Conservation (phyloP, 2,113 vertebrate species). For the Parus major region DNA sequence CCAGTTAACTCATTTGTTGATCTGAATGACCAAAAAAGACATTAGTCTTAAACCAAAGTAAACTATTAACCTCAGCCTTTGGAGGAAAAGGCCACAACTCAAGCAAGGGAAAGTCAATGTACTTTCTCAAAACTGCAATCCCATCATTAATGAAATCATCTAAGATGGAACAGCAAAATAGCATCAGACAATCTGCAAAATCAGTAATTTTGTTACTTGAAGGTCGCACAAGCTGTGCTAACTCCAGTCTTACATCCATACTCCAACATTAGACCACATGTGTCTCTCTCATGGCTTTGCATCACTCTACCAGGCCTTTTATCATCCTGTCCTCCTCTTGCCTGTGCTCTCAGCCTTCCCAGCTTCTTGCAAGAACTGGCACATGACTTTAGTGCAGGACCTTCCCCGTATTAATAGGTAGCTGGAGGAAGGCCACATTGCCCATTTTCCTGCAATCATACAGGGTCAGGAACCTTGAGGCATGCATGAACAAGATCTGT, state of each 20-base stretch:
- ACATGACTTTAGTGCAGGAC: background rate
- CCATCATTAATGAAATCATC: background rate
- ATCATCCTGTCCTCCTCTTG: background rate
- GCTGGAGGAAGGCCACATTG: background rate
- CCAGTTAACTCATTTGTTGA: background rate
- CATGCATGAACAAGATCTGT: background rate
- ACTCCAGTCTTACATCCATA: background rate
- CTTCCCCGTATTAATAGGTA: background rate
- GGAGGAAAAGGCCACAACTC: background rate
- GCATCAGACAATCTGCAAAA: background rate
- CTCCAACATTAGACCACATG: background rate
- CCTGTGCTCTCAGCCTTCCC: background rate
- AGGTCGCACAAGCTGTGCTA: rapidly evolving
- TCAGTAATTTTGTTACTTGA: background rate
- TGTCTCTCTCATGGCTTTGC: background rate
- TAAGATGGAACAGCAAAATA: background rate
- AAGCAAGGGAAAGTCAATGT: background rate
- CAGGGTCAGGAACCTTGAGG: background rate
- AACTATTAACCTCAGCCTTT: background rate
- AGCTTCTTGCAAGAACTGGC: background rate
- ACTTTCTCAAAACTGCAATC: background rate
- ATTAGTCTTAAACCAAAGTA: background rate
- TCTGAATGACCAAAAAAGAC: background rate
- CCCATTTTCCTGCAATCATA: background rate
- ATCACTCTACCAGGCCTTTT: background rate